phyloP scores from a whole-genome alignment of 2,797 vertebrate species.

The Melanotaenia pygmaea region DNA sequence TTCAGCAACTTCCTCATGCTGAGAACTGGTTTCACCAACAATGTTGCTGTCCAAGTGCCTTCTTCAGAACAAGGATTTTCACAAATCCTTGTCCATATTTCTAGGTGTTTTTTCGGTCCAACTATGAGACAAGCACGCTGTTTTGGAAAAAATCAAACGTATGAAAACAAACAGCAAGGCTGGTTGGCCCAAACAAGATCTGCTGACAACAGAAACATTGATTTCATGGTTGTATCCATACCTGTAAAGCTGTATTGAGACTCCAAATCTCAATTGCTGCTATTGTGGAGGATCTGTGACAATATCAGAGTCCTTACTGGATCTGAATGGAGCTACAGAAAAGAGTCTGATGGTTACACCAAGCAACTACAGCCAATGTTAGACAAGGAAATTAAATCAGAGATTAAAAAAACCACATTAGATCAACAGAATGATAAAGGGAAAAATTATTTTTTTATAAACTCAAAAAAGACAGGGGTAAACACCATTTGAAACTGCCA shows the following conservation, averaged over 20 bases:
- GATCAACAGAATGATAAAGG: slow-evolving; percentile 36
- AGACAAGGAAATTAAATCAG: slow-evolving; percentile 29
- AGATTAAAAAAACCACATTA: slow-evolving; percentile 36
- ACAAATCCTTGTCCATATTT: slow-evolving; percentile 22
- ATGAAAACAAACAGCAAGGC: slow-evolving; percentile 58
- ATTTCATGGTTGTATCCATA: slow-evolving; percentile 52
- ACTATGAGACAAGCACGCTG: slow-evolving; percentile 33
- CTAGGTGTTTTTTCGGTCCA: slow-evolving; percentile 41
- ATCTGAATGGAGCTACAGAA: slow-evolving; percentile 36
- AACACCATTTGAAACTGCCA: slow-evolving; percentile 19
- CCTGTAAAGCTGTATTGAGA: slow-evolving; percentile 31
- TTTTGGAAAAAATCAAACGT: slow-evolving; percentile 41
- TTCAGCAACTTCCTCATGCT: neutral
- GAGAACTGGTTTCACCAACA: slow-evolving; percentile 37
- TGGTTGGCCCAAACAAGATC: slow-evolving; percentile 49
- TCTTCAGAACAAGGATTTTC: slow-evolving; percentile 52
- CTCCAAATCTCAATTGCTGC: slow-evolving; percentile 45
- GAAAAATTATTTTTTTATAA: slow-evolving; percentile 23
- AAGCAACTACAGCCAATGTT: slow-evolving; percentile 21
- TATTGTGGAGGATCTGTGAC: slow-evolving; percentile 39
- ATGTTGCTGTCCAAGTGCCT: neutral
- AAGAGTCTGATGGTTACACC: slow-evolving; percentile 34
- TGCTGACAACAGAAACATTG: slow-evolving; percentile 59
- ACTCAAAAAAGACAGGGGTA: slow-evolving; percentile 16
- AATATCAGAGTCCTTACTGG: slow-evolving; percentile 34